Percentiles rank a stretch among this genome's conserved stretches.
Evolutionary conservation across 2,113 vertebrate species (phyloP).

Genomic region (Daboia siamensis): DNA sequence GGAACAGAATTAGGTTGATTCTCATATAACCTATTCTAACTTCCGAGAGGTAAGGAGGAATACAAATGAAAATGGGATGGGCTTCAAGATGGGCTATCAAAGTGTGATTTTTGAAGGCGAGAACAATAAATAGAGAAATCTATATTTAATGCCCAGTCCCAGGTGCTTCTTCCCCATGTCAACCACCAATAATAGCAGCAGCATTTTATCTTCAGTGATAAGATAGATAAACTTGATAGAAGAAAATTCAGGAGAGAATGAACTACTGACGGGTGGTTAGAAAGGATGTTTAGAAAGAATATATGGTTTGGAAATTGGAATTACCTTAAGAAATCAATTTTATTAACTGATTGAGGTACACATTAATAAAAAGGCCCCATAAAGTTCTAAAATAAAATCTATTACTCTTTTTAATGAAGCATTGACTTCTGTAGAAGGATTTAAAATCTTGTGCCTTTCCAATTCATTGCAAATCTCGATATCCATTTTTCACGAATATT

Average conservation of each 20-base stretch:
- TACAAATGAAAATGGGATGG: background rate
- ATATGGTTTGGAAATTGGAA: background rate
- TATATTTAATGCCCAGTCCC: background rate
- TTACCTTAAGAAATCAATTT: background rate
- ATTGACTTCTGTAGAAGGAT: background rate
- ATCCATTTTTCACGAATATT: background rate
- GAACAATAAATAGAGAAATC: background rate
- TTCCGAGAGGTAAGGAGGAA: background rate
- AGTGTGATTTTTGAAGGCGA: background rate
- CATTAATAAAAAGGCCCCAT: background rate
- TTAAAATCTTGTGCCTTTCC: background rate
- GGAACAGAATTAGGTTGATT: background rate
- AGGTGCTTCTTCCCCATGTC: background rate
- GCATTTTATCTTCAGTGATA: background rate
- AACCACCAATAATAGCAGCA: background rate
- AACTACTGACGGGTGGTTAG: background rate
- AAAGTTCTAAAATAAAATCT: background rate
- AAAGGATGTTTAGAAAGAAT: background rate
- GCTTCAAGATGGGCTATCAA: background rate
- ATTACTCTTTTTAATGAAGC: background rate
- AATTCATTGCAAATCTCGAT: background rate
- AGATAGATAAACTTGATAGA: background rate
- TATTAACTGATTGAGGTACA: background rate
- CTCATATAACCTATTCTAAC: background rate
- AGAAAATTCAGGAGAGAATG: background rate